A percentile compares a stretch with the other conserved stretches of the same genome.
phyloP scores from a whole-genome alignment of 2,113 vertebrate species.

The Symphodus melops region DNA sequence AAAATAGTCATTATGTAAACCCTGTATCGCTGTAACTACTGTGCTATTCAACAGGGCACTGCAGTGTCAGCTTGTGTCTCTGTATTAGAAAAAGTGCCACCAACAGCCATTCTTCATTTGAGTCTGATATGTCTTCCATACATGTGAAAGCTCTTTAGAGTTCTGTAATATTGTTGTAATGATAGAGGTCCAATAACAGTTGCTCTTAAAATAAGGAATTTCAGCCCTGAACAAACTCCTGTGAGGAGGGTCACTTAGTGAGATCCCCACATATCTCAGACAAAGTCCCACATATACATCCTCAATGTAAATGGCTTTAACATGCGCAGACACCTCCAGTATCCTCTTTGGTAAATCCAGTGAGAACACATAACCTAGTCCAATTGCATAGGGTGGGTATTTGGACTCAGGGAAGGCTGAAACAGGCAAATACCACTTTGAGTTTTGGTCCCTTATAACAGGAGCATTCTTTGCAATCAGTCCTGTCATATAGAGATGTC shows the following conservation, averaged over 20 bases:
- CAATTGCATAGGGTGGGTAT: conserved; percentile 46
- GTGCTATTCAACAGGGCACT: too few relatives aligned
- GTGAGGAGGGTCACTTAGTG: conserved; percentile 37
- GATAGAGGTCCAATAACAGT: conserved; percentile 52
- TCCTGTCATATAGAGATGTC: conserved; percentile 56
- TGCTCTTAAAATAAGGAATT: accelerated
- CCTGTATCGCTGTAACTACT: too few relatives aligned
- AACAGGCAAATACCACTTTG: conserved; percentile 62
- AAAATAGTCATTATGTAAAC: too few relatives aligned
- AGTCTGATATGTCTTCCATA: conserved; percentile 39
- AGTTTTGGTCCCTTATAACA: conserved; percentile 34
- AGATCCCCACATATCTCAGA: conserved; percentile 48
- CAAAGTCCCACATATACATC: conserved; percentile 70
- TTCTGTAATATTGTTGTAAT: conserved; percentile 24
- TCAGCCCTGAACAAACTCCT: not conserved
- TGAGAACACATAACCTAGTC: conserved; percentile 65
- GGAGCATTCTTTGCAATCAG: accelerated
- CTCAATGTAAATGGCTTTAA: conserved; percentile 61
- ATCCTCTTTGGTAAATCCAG: conserved; percentile 59
- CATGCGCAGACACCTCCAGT: conserved; percentile 34
- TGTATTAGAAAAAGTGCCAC: not conserved
- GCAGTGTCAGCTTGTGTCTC: not conserved
- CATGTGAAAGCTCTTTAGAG: conserved; percentile 30
- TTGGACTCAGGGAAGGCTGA: conserved; percentile 10
- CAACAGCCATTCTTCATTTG: conserved; percentile 13